Conservation (phyloP, 1,140 invertebrate species). For the Onthophagus taurus region DNA sequence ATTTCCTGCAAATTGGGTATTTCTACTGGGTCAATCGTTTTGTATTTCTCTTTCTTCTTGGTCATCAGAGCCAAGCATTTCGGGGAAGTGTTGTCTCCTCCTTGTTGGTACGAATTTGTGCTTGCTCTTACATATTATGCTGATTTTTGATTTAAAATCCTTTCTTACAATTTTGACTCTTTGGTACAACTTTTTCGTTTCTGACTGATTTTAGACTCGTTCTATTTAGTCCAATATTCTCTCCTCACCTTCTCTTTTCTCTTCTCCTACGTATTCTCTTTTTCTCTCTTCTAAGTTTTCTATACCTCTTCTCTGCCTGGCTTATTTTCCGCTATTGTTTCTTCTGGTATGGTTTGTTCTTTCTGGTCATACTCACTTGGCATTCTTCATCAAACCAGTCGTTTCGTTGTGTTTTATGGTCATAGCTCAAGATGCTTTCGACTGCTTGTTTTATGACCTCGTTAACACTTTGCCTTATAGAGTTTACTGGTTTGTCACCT, state of each 20-base stretch:
- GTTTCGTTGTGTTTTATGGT: background rate
- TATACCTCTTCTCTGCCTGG: background rate
- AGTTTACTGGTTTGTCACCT: background rate
- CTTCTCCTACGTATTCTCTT: too few species aligned
- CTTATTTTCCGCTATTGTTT: background rate
- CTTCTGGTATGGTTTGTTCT: background rate
- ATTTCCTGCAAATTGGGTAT: too few species aligned
- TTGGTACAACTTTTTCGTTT: too few species aligned
- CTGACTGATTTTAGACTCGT: too few species aligned
- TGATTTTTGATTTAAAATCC: background rate
- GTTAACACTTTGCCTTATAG: background rate
- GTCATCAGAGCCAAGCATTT: background rate
- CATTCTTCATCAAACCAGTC: background rate
- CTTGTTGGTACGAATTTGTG: background rate
- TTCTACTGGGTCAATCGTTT: too few species aligned
- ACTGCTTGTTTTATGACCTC: background rate
- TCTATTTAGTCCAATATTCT: too few species aligned
- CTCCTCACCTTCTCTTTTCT: too few species aligned
- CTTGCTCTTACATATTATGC: background rate
- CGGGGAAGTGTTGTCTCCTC: too few species aligned
- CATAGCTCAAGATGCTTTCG: too few species aligned
- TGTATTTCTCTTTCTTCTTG: background rate
- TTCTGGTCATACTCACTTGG: too few species aligned
- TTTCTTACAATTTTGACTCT: background rate
- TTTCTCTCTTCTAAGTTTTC: slow-evolving; percentile 1